Base-by-base conservation (phyloP, 2,113 vertebrate species). In the Sylvilagus bachmani region DNA sequence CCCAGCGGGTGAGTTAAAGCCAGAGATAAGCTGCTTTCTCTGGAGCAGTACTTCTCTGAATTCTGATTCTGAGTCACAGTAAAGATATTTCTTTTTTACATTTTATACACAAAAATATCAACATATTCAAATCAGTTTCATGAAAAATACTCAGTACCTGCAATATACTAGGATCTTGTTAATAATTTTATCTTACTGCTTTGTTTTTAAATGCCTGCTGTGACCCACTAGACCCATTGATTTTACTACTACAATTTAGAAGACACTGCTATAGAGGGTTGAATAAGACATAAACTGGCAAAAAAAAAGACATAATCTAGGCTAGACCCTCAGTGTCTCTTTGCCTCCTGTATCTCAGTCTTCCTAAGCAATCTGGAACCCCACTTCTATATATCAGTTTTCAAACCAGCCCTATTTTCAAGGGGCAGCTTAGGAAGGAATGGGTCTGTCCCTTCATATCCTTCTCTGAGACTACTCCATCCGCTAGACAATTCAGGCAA, bases 1-100 rank as follows among this genome's bases (percentile, higher is more conserved):
- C 58, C 27, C 69, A 36, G n/a, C 73, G 53, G 16, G 64, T 70
- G 33, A 74, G 17, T 89, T 25, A 92, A 31, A 22, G 44, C 70
- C 53, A 90, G n/a, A 31, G 55, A 62, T 62, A 85, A 85, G 16
- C 71, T 93, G 14, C 38, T 85, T 67, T 86, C 25, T 85, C 62
- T 16, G 67, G 19, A 51, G 33, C 5, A 71, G 53, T 73, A 66
- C 29, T 93, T 93, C 71, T 91, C 53, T 86, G 36, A 83, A 51
- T 87, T 91, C 49, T 62, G 53, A 55, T 21, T 55, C 44, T 91
- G 86, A 64, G 5, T 6, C 70, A 38, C 38, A 58, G 70, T 71
- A 22, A 90, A 67, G 27, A 36, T 24, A 4, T 44, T 44, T 44
- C 44, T 33, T 12, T 77, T 73, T 51, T 33, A 31, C 22, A 25